Base-by-base conservation (phyloP, 2,797 vertebrate species). In the Naso thynnoides region DNA sequence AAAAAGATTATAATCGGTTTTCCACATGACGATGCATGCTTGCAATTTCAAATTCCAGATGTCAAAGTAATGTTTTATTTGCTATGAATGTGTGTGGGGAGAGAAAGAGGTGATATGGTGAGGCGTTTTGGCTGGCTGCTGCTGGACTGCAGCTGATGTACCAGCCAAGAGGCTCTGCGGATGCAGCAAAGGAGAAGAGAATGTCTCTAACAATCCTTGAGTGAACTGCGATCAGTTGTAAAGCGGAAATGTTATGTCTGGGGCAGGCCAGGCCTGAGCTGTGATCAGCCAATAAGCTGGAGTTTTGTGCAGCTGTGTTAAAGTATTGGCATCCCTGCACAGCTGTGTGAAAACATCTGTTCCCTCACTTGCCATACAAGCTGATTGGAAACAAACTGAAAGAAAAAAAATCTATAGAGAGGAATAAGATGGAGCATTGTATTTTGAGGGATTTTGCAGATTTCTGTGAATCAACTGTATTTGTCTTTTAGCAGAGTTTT, bases 31-130 rank as follows among this genome's bases (percentile, higher is more conserved):
- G 68, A 81, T 87, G 86, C 74, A 86, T 68, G 73, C 78, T 82
- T 91, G 88, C 75, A 69, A 80, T 82, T 80, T 85, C 61, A 82
- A 85, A 90, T 83, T 89, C 87, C 93, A 94, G 91, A 92, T 92
- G 93, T 94, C 53, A 79, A 74, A 83, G 82, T 76, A 55, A 70
- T 79, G 79, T 86, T 88, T 81, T 78, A 73, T 78, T 82, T 74
- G 52, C 60, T 76, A 56, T 82, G 79, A 73, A 78, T 56, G 73
- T 55, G 81, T 74, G 29, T 58, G 64, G 59, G 70, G 82, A 45
- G 49, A 44, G 29, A 49, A 26, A 45, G 33, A 26, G 48, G 69
- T 47, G 77, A 63, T 48, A 48, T 42, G 50, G 66, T 76, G 76
- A 73, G 47, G 73, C 67, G 66, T 79, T 82, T 82, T 81, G 83